Evolutionary conservation across 2,888 invertebrate species (phyloP), one percentile per base, ranked within the genome.

Genomic region (Aphodius granarius): DNA sequence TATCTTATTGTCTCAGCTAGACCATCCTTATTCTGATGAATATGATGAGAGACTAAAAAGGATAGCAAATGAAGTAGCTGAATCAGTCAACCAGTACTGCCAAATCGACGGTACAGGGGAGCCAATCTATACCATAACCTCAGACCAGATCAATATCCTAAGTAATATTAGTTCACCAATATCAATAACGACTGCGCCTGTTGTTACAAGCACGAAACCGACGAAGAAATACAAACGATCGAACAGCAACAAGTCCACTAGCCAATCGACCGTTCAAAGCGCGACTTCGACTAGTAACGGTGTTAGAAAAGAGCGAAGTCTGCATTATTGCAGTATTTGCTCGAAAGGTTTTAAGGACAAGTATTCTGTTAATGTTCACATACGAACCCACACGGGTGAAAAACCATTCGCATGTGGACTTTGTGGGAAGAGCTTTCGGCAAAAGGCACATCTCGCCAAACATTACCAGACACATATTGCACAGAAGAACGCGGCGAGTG

Each of bases 301-400:
- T n/a, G 93, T 93, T 16, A 89, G 95, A 13, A 96, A 96, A 84
- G 96, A 96, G 85, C 90, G 97, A 81, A 94, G 97, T 77, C 88
- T 98, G 80, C 94, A 99, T 87, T 94, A 97, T 88, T 93, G 99
- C 90, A 93, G 95, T 86, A 95, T 98, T 87, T 98, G 96, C 88
- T 95, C 95, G 82, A 96, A 96, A 86, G 96, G 96, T 3, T 97
- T 97, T 88, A 97, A 97, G 87, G 97, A 97, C 87, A 97, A 97
- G 87, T 99, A 99, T 90, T 95, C 98, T 78, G 97, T 99, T 75
- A 98, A 98, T 86, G 98, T 98, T 70, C 99, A 99, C 87, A 96
- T 98, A 81, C 91, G 98, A 82, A 98, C 98, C 21, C 99, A 99
- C 86, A 98, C 98, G 0, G 98, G 98, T 0, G 98, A 99, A 87